A percentile compares a stretch with the other conserved stretches of the same genome.
Evolutionary conservation across 2,113 vertebrate species (phyloP).

Genomic region (Sylvilagus bachmani): DNA sequence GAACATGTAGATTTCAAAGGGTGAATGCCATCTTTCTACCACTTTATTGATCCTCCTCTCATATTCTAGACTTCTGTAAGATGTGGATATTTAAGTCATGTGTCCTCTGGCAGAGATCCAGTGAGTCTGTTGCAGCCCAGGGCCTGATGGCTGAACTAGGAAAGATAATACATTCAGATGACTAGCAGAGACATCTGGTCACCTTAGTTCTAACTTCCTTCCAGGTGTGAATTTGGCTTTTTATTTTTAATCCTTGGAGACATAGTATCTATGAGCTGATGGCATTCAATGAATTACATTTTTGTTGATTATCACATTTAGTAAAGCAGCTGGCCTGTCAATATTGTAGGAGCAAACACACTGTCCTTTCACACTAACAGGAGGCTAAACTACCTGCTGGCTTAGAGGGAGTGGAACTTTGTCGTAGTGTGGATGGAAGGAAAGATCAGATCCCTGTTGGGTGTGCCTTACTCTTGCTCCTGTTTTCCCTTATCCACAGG

Average conservation of each 20-base stretch:
- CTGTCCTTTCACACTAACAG: background rate
- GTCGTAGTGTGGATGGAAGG: background rate
- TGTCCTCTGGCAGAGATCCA: background rate
- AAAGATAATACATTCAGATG: background rate
- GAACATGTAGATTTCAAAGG: background rate
- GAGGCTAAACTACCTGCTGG: background rate
- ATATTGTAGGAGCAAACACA: background rate
- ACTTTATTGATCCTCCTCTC: background rate
- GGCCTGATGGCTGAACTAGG: background rate
- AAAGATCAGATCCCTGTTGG: constrained; percentile 1
- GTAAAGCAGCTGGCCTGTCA: constrained; percentile 35
- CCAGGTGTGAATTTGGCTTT: background rate
- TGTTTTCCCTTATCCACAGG: constrained; percentile 19
- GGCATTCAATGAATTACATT: constrained; percentile 18
- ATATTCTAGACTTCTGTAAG: background rate
- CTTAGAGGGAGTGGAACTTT: background rate
- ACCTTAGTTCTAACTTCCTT: background rate
- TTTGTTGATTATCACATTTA: constrained; percentile 56
- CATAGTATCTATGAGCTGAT: background rate
- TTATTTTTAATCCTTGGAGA: background rate
- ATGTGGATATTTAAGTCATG: background rate
- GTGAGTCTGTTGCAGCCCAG: background rate
- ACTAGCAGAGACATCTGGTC: constrained; percentile 5
- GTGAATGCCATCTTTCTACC: background rate
- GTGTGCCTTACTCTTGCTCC: background rate